Percentiles rank a stretch among this genome's conserved stretches.
Evolutionary conservation across 1,140 invertebrate species (phyloP).

Genomic region (Calliphora vicina): DNA sequence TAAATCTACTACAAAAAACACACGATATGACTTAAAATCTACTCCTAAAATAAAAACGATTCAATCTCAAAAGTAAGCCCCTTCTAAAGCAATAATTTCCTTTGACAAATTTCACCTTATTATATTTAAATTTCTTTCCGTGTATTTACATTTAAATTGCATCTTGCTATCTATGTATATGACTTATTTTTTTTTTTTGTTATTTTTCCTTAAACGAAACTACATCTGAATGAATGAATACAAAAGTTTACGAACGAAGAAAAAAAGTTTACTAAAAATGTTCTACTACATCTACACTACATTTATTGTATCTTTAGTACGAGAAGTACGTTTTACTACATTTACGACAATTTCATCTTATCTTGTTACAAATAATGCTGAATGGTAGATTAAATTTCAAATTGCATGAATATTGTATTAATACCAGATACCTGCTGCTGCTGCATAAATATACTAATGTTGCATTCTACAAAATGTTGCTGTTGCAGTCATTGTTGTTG

Average conservation of each 20-base stretch:
- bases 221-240: background rate
- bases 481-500: background rate
- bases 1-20: too few relatives aligned
- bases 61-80: too few relatives aligned
- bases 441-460: constrained; percentile 1
- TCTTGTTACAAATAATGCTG: constrained; percentile 39
- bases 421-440: constrained; percentile 18
- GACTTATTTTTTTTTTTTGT: background rate
- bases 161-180: background rate
- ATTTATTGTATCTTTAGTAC: background rate
- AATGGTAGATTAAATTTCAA: constrained; percentile 44
- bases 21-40: too few relatives aligned
- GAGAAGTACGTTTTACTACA: background rate
- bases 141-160: background rate
- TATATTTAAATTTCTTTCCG: background rate
- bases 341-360: constrained; percentile 29
- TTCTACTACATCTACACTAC: background rate
- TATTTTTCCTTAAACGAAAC: background rate
- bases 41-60: too few relatives aligned
- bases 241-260: background rate
- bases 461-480: background rate
- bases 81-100: too few relatives aligned
- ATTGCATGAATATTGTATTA: constrained; percentile 44
- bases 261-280: background rate
- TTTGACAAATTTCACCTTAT: too few relatives aligned